Percentiles rank a stretch among this genome's conserved stretches.
These are phyloP conservation scores for Hydropsyche betteni DNA, from an alignment of 2,888 invertebrate species.

Conservation along the genomic window DNA sequence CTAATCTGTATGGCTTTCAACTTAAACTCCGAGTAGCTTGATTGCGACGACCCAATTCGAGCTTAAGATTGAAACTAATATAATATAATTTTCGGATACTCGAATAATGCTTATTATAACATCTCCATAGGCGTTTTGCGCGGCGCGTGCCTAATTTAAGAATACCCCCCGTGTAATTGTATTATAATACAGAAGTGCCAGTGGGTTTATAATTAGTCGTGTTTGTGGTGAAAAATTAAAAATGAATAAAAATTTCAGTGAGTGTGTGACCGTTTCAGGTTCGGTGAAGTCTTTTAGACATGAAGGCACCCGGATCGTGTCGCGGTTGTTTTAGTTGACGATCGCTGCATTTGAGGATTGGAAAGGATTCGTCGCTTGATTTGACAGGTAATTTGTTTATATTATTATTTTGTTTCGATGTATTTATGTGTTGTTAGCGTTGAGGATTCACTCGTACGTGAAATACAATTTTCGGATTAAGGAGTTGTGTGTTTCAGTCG, in stretches of 20 bases:
- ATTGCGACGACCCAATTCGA: neutral
- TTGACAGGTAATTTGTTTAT: conserved; percentile 11
- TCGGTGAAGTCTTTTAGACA: conserved; percentile 14
- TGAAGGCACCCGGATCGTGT: conserved; percentile 19
- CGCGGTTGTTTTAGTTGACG: conserved; percentile 12
- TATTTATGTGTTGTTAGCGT: no score
- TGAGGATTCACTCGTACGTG: no score
- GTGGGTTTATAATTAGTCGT: neutral
- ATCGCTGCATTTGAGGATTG: conserved; percentile 12
- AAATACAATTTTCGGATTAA: no score
- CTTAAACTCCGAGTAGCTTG: conserved; percentile 2
- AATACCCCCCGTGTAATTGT: no score
- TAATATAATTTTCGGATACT: no score
- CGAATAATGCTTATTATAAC: no score
- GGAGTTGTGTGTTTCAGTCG: no score
- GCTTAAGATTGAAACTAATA: no score
- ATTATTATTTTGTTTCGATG: neutral
- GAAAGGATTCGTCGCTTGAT: conserved; percentile 18
- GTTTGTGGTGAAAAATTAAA: neutral
- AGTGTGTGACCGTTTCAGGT: neutral
- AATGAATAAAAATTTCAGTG: conserved; percentile 5
- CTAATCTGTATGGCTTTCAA: conserved; percentile 10
- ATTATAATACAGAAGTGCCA: no score
- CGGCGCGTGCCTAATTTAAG: no score
- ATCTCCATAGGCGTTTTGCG: no score